Evolutionary conservation across 2,797 vertebrate genomes (phyloP), one percentile per base, ranked within the genome.

Genomic region (Pangasius larnaudii): DNA sequence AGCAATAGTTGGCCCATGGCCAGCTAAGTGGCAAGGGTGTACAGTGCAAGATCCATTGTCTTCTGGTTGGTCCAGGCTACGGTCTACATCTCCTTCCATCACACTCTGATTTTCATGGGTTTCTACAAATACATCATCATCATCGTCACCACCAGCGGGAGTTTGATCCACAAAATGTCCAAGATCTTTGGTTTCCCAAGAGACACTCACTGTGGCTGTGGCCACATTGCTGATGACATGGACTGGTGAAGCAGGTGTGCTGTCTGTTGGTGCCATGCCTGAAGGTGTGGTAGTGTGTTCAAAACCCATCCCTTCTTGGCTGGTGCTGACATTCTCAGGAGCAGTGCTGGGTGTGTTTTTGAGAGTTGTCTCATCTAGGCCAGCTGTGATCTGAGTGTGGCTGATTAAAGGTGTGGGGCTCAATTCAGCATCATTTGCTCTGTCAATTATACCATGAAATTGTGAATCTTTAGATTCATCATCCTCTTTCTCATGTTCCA

Each of bases 1-100:
- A 0, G 97, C 97, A 2, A 98, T 96, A n/a, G 96, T 94, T 1
- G 97, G 96, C 22, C 96, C 97, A 87, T 93, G 95, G 85, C 94
- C 89, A 5, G 95, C 93, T 51, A 93, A 91, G 24, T 93, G 92
- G 19, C 97, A 95, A 30, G 95, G 92, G 81, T 95, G 94, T 27
- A 96, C 95, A 1, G 94, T 93, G 69, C 94, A 96, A 59, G 94
- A 95, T 71, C 36, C 11, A 7, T 85, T 87, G 78, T 95, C 94
- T 88, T 96, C 95, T 0, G 94, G 93, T 1, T 96, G 95, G 0
- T 96, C 96, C 14, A 97, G 94, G 88, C 93, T 93, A 91, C 93
- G 95, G 87, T 95, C 84, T 27, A 24, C 58, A 49, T 83, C 90
- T 51, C 84, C 77, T 61, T 92, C 91, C 88, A 92, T 79, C 53